Base-by-base conservation (phyloP, 1,140 invertebrate species). In the Orius insidiosus region DNA sequence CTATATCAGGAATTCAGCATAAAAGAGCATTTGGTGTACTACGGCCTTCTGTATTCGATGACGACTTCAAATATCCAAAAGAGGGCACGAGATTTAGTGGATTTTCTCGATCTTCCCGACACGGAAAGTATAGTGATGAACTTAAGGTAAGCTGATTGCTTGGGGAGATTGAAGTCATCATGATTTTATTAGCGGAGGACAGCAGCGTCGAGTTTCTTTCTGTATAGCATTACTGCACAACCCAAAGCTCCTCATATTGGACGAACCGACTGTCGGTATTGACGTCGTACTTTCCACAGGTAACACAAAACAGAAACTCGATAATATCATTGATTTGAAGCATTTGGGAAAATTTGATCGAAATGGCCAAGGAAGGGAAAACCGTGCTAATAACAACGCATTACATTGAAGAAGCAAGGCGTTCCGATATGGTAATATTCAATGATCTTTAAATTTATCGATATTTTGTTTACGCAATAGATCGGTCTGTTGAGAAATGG, bases 191-290 rank as follows among this genome's bases (percentile, higher is more conserved):
- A 88, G 85, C 55, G 89, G 89, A 9, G 88, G 89, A 1, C 85
- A 94, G 60, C 80, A 88, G 60, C 66, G 89, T 44, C 65, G 88
- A 46, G 73, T 90, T 0, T 89, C 85, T 1, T 76, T 95, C 39
- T 85, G 85, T 2, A 77, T 78, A 8, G 83, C 86, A 1, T 61
- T 94, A 53, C 71, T 94, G 0, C 85, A 93, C 55, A 76, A 82
- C 52, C 86, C 88, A 0, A 78, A 89, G 59, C 64, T 94, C 1
- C 63, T 95, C 1, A 87, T 94, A 42, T 65, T 95, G 39, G 89
- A 94, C 59, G 89, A 95, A 61, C 88, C 88, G 0, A 93, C 87
- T 0, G 87, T 90, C 5, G 88, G 87, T 7, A 67, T 93, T 33
- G 88, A 94, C 67, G 86, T 88, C 2, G 67, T 92, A 50, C 62